Percentiles rank a stretch among this genome's conserved stretches.
Conservation (phyloP, 2,113 vertebrate species). For the Urocolius indicus region DNA sequence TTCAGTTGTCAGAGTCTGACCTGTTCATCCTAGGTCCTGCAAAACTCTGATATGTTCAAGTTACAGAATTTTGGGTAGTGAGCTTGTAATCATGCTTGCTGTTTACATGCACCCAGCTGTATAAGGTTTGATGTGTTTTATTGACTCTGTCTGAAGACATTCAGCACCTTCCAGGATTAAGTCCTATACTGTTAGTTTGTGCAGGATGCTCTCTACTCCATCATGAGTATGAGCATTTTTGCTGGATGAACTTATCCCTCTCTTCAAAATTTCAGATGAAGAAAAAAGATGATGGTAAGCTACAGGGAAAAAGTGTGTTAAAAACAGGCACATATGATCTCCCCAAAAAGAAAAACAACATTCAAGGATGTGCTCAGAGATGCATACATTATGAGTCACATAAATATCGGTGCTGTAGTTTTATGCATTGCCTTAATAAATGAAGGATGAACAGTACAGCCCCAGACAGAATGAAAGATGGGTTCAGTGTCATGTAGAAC, state of each 20-base stretch:
- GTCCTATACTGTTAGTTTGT: not conserved
- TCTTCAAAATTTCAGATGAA: not conserved
- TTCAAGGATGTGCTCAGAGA: not conserved
- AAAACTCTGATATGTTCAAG: not conserved
- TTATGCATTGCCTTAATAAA: not conserved
- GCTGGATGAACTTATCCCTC: not conserved
- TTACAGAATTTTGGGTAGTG: not conserved
- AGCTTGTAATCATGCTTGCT: not conserved
- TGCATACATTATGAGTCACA: not conserved
- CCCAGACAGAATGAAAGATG: not conserved
- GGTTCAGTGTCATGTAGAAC: not conserved
- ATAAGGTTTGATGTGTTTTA: not conserved
- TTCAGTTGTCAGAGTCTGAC: not conserved
- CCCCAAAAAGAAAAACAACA: not conserved
- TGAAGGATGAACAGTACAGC: not conserved
- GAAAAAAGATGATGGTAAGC: not conserved
- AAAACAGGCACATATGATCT: not conserved
- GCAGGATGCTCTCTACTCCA: not conserved
- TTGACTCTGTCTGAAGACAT: not conserved
- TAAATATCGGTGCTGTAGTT: not conserved
- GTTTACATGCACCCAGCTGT: not conserved
- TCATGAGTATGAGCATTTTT: not conserved
- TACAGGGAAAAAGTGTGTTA: not conserved
- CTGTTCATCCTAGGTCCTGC: not conserved
- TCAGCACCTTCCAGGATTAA: not conserved